A percentile compares a stretch with the other conserved stretches of the same genome.
Evolutionary conservation across 2,797 vertebrate genomes (phyloP).

Genomic region (Propithecus deckenii): DNA sequence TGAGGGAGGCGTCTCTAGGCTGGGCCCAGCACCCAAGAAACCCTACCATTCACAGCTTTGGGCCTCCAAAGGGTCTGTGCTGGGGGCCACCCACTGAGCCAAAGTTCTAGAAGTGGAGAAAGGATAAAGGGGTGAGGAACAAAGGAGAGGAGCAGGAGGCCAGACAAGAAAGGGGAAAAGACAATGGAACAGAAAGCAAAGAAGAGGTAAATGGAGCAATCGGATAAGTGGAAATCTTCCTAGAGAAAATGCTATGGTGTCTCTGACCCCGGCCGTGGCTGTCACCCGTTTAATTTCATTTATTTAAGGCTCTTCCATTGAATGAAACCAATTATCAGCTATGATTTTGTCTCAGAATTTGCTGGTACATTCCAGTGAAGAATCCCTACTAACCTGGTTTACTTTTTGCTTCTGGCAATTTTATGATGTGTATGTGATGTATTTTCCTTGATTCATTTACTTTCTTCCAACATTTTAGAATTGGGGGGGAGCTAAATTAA

Average conservation of each 20-base stretch:
- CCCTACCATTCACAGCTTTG: too few relatives aligned
- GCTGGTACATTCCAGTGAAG: neutral
- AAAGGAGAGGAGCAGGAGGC: neutral
- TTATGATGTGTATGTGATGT: neutral
- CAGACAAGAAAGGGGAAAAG: neutral
- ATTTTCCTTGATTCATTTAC: neutral
- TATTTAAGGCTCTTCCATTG: neutral
- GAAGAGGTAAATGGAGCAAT: neutral
- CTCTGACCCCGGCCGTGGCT: neutral
- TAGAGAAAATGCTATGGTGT: neutral
- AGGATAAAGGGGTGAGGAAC: neutral
- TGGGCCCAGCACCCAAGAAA: accelerated
- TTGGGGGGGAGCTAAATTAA: neutral
- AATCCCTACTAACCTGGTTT: neutral
- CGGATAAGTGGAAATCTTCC: neutral
- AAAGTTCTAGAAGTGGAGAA: neutral
- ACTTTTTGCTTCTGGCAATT: neutral
- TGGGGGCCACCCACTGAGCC: neutral
- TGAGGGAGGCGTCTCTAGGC: neutral
- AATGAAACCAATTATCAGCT: neutral
- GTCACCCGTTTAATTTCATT: neutral
- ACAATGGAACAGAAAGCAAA: accelerated
- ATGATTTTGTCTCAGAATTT: neutral
- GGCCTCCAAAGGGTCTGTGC: too few relatives aligned
- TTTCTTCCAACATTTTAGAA: neutral